Percentiles rank a stretch among this genome's conserved stretches.
These are phyloP conservation scores for Oriolus oriolus DNA, from an alignment of 2,113 vertebrate species.

Conservation along the genomic window DNA sequence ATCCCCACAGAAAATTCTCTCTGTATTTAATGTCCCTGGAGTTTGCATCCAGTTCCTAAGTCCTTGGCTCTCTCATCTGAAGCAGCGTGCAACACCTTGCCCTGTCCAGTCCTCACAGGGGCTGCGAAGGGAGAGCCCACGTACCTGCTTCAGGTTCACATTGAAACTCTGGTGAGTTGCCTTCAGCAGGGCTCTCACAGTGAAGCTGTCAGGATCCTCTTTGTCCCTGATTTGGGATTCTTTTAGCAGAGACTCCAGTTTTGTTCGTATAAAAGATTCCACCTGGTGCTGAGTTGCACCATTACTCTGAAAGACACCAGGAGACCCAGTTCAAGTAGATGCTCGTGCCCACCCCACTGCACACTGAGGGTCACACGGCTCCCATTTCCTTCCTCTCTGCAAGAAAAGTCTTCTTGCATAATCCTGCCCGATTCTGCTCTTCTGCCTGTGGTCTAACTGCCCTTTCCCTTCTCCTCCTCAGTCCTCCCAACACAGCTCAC, in stretches of 20 bases:
- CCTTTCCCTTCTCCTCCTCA: background rate
- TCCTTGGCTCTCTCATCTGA: background rate
- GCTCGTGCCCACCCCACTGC: background rate
- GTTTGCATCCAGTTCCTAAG: background rate
- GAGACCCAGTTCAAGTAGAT: background rate
- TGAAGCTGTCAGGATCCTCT: conserved; percentile 94
- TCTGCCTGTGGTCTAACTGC: background rate
- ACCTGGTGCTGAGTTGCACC: conserved; percentile 87
- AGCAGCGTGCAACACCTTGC: accelerated
- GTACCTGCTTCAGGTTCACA: conserved; percentile 89
- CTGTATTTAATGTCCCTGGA: background rate
- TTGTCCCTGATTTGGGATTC: conserved; percentile 94
- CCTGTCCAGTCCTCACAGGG: background rate
- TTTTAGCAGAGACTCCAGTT: conserved; percentile 91
- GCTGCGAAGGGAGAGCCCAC: background rate
- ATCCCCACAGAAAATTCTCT: background rate
- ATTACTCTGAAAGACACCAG: conserved; percentile 78
- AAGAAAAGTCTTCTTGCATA: background rate
- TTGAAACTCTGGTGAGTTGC: conserved; percentile 91
- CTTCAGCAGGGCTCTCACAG: conserved; percentile 87
- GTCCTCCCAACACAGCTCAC: background rate
- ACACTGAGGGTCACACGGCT: background rate
- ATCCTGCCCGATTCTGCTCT: background rate
- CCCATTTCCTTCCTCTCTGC: background rate
- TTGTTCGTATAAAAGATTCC: conserved; percentile 93